phyloP scores from a whole-genome alignment of 2,113 vertebrate species.

The Phrynosoma platyrhinos region DNA sequence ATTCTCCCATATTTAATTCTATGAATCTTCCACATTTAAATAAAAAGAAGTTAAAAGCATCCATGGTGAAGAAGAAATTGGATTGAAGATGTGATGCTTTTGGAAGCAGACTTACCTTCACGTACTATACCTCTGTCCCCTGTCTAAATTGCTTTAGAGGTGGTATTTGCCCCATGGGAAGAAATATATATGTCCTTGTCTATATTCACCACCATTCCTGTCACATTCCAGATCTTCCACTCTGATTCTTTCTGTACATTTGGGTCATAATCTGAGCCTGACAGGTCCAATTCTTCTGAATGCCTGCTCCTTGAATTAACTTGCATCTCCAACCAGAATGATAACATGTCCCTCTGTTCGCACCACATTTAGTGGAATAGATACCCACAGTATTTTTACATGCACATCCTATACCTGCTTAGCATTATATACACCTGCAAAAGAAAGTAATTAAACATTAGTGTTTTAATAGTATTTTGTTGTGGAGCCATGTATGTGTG shows the following conservation, averaged over 20 bases:
- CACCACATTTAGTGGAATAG: not conserved
- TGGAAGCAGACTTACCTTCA: not conserved
- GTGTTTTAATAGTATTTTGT: constrained; percentile 62
- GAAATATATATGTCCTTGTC: not conserved
- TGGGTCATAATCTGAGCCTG: not conserved
- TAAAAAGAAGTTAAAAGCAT: not conserved
- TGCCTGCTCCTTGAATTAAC: not conserved
- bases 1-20: too few relatives aligned
- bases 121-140: not conserved
- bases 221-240: not conserved
- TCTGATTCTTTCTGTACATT: not conserved
- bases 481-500: not conserved
- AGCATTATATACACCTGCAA: not conserved
- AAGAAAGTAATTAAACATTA: constrained; percentile 69
- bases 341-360: not conserved
- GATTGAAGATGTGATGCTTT: not conserved
- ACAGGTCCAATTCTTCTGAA: not conserved
- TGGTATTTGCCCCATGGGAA: not conserved
- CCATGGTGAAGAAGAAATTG: not conserved
- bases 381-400: not conserved
- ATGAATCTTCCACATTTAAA: not conserved
- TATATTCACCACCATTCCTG: not conserved
- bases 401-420: not conserved
- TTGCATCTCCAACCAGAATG: not conserved
- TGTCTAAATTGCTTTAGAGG: not conserved